Conservation (phyloP, 2,797 vertebrate genomes). For the Pangasius krempfi region DNA sequence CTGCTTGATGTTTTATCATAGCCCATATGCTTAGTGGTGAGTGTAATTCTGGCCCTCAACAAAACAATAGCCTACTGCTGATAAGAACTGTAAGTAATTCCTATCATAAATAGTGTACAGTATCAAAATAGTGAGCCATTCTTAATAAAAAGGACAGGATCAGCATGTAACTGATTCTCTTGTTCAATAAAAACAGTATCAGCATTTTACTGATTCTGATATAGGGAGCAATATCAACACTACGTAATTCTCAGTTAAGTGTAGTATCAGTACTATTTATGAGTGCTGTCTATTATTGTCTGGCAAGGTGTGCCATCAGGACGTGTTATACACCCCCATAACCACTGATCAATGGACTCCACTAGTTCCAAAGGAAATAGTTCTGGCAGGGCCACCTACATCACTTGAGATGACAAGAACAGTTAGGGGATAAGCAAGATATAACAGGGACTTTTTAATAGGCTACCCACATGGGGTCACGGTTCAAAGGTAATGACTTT, state of each 20-base stretch:
- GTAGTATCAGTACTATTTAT: not conserved
- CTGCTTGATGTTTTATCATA: too few species aligned
- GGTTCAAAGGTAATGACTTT: not conserved
- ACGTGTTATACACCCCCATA: not conserved
- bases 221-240: too few species aligned
- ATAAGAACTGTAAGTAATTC: too few species aligned
- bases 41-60: too few species aligned
- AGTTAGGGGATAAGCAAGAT: not conserved
- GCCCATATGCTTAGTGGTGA: too few species aligned
- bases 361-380: not conserved
- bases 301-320: not conserved
- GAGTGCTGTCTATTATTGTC: not conserved
- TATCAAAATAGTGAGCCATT: too few species aligned
- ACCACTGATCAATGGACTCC: not conserved
- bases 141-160: not conserved
- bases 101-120: too few species aligned
- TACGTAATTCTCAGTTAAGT: not conserved
- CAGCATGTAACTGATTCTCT: too few species aligned
- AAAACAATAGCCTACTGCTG: too few species aligned
- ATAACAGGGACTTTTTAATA: not conserved
- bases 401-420: not conserved
- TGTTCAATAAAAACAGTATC: too few species aligned
- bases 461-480: not conserved
- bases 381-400: not conserved
- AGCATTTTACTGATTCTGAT: not conserved